Base-by-base conservation (phyloP, 2,888 invertebrate species). In the Drosophila nr. perissopoda region DNA sequence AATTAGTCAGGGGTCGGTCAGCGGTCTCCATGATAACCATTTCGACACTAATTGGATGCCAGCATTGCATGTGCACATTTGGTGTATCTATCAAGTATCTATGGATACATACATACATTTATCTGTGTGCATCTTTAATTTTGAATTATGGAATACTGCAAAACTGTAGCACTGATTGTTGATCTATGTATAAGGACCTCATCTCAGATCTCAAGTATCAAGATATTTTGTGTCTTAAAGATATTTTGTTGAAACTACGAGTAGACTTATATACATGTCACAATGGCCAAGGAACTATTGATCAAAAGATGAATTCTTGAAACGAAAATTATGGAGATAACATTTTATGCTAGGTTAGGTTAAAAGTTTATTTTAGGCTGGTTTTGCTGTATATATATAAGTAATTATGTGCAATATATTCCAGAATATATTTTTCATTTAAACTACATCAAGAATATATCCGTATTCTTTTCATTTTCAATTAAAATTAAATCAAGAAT, bases 31-130 rank as follows among this genome's bases (percentile, higher is more conserved):
- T 58, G 70, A 84, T 46, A 74, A 64, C 56, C 83, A 68, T 71
- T 83, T 16, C 70, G 70, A 70, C 59, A 58, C 71, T 83, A 83
- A 83, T 86, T 85, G 81, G 67, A 66, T 76, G 69, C 70, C 67
- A 25, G 40, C 38, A 27, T n/a, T 34, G 36, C 18, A 36, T 29
- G 40, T 38, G 18, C 49, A 49, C 10, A 31, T 31, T 31, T 16
- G 2, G 4, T n/a, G 4, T 34, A 16, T 42, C 18, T 42, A n/a
- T 51, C 21, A 33, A 21, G 16, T 18, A 54, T 33, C 31, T 40
- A 8, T 40, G 16, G 21, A 25, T 27, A 48, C 7, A 33, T 5
- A 11, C 18, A n/a, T 4, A 13, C 8, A 16, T 46, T 21, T 21
- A 21, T 7, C 46, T 25, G 25, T 46, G 46, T 8, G 21, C 16